A percentile compares a stretch with the other conserved stretches of the same genome.
phyloP scores from a whole-genome alignment of 2,113 vertebrate genomes.

The Dasypus novemcinctus region DNA sequence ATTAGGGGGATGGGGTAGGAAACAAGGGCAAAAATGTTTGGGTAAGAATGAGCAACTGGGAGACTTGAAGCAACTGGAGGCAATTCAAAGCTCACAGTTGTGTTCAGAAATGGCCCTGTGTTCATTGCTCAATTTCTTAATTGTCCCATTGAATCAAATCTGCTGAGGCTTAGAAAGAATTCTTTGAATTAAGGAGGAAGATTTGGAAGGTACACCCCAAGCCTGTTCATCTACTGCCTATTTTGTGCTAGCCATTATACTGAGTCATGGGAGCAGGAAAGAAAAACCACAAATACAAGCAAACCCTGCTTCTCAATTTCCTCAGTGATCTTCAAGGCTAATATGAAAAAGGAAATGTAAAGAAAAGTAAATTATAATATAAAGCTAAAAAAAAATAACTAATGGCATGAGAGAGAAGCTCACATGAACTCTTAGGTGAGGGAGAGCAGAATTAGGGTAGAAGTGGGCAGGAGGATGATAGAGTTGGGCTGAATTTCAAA shows the following conservation, averaged over 20 bases:
- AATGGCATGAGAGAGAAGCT: background rate
- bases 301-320: background rate
- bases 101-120: background rate
- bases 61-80: background rate
- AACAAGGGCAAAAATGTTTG: background rate
- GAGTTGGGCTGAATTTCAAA: background rate
- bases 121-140: background rate
- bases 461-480: background rate
- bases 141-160: background rate
- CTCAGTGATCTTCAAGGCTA: background rate
- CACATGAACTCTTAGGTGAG: background rate
- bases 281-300: background rate
- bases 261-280: background rate
- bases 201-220: background rate
- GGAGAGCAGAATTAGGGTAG: background rate
- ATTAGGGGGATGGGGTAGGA: accelerated
- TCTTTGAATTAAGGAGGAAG: background rate
- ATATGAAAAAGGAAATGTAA: background rate
- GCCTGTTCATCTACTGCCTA: background rate
- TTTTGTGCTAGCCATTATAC: background rate
- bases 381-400: background rate
- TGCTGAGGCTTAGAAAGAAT: background rate
- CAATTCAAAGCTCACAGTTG: background rate
- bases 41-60: background rate
- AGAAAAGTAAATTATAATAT: background rate